Conservation (phyloP, 2,888 invertebrate genomes). For the Gymnoscelis rufifasciata region DNA sequence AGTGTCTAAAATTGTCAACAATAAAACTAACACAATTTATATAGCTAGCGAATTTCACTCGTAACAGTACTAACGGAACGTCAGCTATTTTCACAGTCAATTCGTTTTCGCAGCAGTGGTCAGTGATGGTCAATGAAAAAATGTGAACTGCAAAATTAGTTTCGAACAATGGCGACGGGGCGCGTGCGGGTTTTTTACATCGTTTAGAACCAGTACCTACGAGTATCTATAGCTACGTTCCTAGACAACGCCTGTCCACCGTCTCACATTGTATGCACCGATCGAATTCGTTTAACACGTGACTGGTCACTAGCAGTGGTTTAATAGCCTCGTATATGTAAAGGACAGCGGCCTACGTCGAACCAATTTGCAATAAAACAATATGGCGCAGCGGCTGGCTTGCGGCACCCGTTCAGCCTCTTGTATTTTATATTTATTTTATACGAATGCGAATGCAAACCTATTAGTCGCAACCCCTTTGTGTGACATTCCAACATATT, state of each 20-base stretch:
- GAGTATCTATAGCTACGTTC: conserved; percentile 38
- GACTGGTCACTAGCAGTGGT: conserved; percentile 70
- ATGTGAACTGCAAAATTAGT: conserved; percentile 28
- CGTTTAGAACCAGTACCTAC: conserved; percentile 41
- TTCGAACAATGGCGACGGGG: conserved; percentile 27
- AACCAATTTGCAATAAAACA: conserved; percentile 80
- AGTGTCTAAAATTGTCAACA: too few relatives aligned
- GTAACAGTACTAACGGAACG: background rate
- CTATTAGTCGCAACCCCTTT: conserved; percentile 57
- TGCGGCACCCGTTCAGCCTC: conserved; percentile 48
- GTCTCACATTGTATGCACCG: conserved; percentile 63
- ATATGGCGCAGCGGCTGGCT: conserved; percentile 61
- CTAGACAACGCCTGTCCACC: conserved; percentile 27
- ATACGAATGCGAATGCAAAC: conserved; percentile 41
- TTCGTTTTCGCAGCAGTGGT: conserved; percentile 14
- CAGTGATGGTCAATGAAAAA: conserved; percentile 10
- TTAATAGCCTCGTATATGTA: conserved; percentile 78
- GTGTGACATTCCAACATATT: conserved; percentile 48
- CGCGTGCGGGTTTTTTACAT: conserved; percentile 31
- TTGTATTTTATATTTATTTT: conserved; percentile 55
- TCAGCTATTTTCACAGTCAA: conserved; percentile 16
- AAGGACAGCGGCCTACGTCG: conserved; percentile 74
- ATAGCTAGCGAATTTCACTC: too few relatives aligned
- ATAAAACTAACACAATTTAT: too few relatives aligned
- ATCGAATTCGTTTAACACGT: conserved; percentile 77